Evolutionary conservation across 2,888 invertebrate genomes (phyloP).

Genomic region (Ganaspis brasiliensis): DNA sequence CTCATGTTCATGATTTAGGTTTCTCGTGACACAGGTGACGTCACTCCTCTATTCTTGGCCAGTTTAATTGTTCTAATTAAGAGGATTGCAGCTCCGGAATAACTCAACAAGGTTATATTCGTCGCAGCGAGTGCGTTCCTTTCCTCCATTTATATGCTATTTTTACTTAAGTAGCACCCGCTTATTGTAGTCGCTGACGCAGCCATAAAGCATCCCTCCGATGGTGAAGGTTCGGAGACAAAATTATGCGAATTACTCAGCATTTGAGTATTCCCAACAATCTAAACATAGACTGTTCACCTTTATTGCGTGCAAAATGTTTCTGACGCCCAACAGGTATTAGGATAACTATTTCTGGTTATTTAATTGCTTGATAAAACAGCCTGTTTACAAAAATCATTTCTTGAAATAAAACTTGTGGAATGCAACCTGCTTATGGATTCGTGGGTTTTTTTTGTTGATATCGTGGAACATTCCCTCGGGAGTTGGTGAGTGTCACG

Average conservation of each 20-base stretch:
- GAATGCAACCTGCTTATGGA: not conserved
- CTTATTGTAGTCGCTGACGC: constrained; percentile 42
- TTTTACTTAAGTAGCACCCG: constrained; percentile 61
- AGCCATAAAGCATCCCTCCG: constrained; percentile 34
- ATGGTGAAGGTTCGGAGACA: constrained; percentile 27
- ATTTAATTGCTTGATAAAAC: constrained; percentile 11
- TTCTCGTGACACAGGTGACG: constrained; percentile 57
- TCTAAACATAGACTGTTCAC: constrained; percentile 30
- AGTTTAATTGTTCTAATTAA: constrained; percentile 77
- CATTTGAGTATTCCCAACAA: constrained; percentile 34
- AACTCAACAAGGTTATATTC: constrained; percentile 74
- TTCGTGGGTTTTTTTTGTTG: not conserved
- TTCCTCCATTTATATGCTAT: constrained; percentile 70
- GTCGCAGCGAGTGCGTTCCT: constrained; percentile 70
- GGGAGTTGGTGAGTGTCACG: constrained; percentile 6
- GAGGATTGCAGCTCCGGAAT: constrained; percentile 74
- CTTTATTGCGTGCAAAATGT: constrained; percentile 10
- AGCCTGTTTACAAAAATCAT: not conserved
- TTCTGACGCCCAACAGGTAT: not conserved
- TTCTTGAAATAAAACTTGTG: not conserved
- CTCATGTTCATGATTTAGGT: constrained; percentile 7
- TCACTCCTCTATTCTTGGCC: constrained; percentile 74
- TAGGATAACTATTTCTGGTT: not conserved
- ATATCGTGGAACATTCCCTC: not conserved
- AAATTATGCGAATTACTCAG: constrained; percentile 38